phyloP scores from a whole-genome alignment of 2,113 vertebrate species.

The Rhea americana region DNA sequence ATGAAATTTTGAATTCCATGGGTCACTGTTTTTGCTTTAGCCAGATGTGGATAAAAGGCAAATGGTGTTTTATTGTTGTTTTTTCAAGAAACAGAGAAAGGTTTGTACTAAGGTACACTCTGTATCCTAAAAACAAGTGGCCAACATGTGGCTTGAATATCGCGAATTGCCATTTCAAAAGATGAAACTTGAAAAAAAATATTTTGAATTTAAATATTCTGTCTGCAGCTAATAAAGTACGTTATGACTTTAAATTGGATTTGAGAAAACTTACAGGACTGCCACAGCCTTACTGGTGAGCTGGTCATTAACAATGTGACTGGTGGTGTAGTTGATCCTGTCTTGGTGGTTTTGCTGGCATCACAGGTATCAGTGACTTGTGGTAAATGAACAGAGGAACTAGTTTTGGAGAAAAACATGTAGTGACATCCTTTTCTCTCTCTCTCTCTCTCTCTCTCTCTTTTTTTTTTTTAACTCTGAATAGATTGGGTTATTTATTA shows the following conservation, averaged over 20 bases:
- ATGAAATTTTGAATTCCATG: slow-evolving; percentile 83
- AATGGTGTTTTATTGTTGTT: slow-evolving; percentile 86
- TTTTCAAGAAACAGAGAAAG: slow-evolving; percentile 83
- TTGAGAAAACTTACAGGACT: slow-evolving; percentile 68
- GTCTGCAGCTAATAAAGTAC: slow-evolving; percentile 76
- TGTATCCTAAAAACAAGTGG: slow-evolving; percentile 71
- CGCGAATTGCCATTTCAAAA: slow-evolving; percentile 70
- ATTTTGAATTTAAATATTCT: slow-evolving; percentile 79
- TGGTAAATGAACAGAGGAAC: background rate
- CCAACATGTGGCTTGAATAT: slow-evolving; percentile 77
- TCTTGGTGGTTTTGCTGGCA: background rate
- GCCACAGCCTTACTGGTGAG: slow-evolving; percentile 46
- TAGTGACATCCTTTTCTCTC: background rate
- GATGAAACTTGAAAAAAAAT: slow-evolving; percentile 70
- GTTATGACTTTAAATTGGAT: slow-evolving; percentile 67
- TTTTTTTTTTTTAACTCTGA: background rate
- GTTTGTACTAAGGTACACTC: slow-evolving; percentile 76
- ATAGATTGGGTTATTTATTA: background rate
- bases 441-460: too few relatives aligned
- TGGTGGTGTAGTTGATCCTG: background rate
- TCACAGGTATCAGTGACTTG: background rate
- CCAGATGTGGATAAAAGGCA: slow-evolving; percentile 89
- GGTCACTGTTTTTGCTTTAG: slow-evolving; percentile 84
- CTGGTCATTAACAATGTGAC: slow-evolving; percentile 29
- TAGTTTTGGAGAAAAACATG: background rate